Evolutionary conservation across 2,888 invertebrate species (phyloP).

Genomic region (Lasioglossum villosulum): DNA sequence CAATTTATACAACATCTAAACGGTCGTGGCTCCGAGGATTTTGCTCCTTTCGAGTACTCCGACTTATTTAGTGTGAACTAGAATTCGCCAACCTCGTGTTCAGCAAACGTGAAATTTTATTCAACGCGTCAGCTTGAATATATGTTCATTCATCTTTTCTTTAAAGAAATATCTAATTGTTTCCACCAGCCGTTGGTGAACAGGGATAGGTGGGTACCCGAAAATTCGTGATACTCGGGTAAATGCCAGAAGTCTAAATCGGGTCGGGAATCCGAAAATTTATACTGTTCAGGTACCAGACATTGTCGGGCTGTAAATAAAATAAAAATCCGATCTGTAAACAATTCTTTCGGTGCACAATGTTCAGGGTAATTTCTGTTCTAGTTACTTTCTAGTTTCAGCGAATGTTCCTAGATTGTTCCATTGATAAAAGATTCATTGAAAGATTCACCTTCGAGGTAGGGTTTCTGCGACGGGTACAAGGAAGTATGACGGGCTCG

Average conservation of each 20-base stretch:
- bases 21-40: slow-evolving; percentile 62
- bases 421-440: background rate
- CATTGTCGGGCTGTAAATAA: no score
- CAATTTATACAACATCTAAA: slow-evolving; percentile 74
- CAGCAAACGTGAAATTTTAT: background rate
- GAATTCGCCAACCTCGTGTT: slow-evolving; percentile 23
- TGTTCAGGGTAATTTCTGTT: background rate
- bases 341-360: background rate
- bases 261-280: no score
- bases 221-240: no score
- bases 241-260: no score
- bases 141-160: background rate
- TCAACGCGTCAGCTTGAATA: background rate
- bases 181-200: background rate
- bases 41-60: slow-evolving; percentile 70
- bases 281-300: no score
- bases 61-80: slow-evolving; percentile 57
- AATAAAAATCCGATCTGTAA: background rate
- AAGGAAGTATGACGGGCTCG: background rate
- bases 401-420: background rate
- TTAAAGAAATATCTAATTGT: background rate
- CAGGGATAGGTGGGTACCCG: no score
- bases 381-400: background rate
- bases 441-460: background rate
- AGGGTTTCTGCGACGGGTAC: background rate